Base-by-base conservation (phyloP, 2,113 vertebrate genomes). In the Clinocottus analis region DNA sequence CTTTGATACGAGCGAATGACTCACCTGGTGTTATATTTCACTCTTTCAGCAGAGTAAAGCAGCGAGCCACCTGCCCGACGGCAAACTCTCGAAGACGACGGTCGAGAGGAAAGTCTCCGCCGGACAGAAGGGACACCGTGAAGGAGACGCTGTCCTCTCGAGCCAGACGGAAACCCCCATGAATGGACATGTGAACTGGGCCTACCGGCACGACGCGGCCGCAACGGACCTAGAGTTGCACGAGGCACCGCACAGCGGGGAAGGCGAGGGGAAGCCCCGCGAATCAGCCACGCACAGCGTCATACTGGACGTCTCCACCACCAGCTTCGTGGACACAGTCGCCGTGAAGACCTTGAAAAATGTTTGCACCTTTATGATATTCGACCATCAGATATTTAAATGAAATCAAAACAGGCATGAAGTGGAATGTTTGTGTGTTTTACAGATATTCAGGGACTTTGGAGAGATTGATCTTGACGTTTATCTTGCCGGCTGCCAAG, bases 391-490 rank as follows among this genome's bases (percentile, higher is more conserved):
- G 4, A 23, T 55, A 27, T 49, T 33, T 35, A 37, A 29, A n/a
- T 55, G 37, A 35, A 7, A 43, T 25, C 4, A 7, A 68, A 53
- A 8, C 39, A 47, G 10, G 23, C 19, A 25, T 0, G 1, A 33
- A 41, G 5, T 33, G 2, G 60, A 47, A 43, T 75, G 41, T 72
- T 2, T 49, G 43, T 45, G 4, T 45, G 13, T 21, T 49, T 9
- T 16, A 0, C 92, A 99, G 97, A 96, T 97, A 90, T 96, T 97
- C 91, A 93, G 70, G 14, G 96, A 98, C 89, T 97, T 96, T 92
- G 93, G 12, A 41, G 95, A 96, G 75, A 93, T 98, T 80, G 96
- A 96, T 87, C 84, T 97, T 80, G 93, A 96, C 0, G 91, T 95
- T 43, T 95, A 95, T 85, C 79, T 95, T 4, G 74, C 92, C n/a